phyloP scores from a whole-genome alignment of 1,140 invertebrate species.

The Drosophila dunni region DNA sequence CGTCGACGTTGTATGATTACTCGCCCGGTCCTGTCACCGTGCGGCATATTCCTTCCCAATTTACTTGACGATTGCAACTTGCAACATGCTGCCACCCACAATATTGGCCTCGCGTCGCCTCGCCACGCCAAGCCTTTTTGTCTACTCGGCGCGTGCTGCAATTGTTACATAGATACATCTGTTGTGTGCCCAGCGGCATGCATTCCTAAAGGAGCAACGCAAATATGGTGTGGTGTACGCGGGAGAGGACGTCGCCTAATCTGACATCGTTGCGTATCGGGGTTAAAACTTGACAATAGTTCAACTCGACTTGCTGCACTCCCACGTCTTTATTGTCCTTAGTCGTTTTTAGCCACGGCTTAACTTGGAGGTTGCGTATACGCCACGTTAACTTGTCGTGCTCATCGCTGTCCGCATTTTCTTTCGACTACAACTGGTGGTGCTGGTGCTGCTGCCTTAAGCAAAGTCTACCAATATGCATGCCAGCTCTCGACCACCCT shows the following conservation, averaged over 20 bases:
- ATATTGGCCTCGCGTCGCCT: conserved; percentile 21
- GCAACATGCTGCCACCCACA: not conserved
- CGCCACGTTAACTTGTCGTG: conserved; percentile 57
- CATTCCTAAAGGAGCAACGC: conserved; percentile 47
- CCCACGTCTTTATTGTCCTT: conserved; percentile 63
- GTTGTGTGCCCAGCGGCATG: conserved; percentile 59
- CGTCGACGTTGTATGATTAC: conserved; percentile 68
- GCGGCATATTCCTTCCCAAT: not conserved
- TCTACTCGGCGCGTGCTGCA: conserved; percentile 39
- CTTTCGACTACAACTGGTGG: not conserved
- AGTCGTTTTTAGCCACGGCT: conserved; percentile 57
- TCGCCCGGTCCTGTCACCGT: conserved; percentile 15
- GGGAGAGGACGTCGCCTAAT: conserved; percentile 56
- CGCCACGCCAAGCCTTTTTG: not conserved
- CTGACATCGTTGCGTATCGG: conserved; percentile 80
- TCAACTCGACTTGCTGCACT: conserved; percentile 73
- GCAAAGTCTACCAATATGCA: conserved; percentile 35
- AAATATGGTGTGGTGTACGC: not conserved
- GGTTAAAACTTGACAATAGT: conserved; percentile 82
- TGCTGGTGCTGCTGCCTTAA: not conserved
- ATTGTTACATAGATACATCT: conserved; percentile 76
- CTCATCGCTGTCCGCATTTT: conserved; percentile 2
- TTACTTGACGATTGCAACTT: conserved; percentile 3
- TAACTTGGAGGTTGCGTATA: conserved; percentile 63
- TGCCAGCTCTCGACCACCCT: conserved; percentile 23